These are phyloP conservation scores for Blastobasis lacticolella DNA, from an alignment of 2,888 invertebrate species.

Conservation along the genomic window DNA sequence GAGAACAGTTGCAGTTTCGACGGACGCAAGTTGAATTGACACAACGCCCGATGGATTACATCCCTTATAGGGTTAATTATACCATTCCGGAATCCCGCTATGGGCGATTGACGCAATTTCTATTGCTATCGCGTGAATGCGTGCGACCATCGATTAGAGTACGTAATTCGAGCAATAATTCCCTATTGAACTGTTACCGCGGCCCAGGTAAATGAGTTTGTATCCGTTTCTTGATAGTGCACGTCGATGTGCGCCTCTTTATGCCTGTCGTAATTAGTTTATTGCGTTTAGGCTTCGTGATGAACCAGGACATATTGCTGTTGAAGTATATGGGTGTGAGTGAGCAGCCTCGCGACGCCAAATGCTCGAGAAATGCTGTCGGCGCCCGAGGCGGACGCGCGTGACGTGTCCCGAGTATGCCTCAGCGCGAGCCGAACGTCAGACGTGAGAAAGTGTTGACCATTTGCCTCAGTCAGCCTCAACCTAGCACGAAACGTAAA, in stretches of 20 bases:
- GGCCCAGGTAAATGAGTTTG: constrained; percentile 40
- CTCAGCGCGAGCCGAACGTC: too few species aligned
- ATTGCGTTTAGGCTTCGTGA: too few species aligned
- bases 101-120: constrained; percentile 34
- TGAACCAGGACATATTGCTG: too few species aligned
- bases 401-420: too few species aligned
- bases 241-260: constrained; percentile 20
- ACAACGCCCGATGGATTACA: constrained; percentile 30
- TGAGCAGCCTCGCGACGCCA: too few species aligned
- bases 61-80: constrained; percentile 43
- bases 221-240: constrained; percentile 27
- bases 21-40: constrained; percentile 16
- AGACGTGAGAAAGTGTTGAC: too few species aligned
- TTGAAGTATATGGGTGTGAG: too few species aligned
- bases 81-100: constrained; percentile 19
- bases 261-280: constrained; percentile 2
- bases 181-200: constrained; percentile 50
- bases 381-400: too few species aligned
- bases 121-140: constrained; percentile 38
- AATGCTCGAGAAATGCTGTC: too few species aligned
- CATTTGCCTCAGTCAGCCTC: too few species aligned
- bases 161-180: constrained; percentile 50
- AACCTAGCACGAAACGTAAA: too few species aligned
- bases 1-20: too few species aligned
- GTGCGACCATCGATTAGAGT: constrained; percentile 46